Base-by-base conservation (phyloP, 2,797 vertebrate species). In the Pteropus rufus region DNA sequence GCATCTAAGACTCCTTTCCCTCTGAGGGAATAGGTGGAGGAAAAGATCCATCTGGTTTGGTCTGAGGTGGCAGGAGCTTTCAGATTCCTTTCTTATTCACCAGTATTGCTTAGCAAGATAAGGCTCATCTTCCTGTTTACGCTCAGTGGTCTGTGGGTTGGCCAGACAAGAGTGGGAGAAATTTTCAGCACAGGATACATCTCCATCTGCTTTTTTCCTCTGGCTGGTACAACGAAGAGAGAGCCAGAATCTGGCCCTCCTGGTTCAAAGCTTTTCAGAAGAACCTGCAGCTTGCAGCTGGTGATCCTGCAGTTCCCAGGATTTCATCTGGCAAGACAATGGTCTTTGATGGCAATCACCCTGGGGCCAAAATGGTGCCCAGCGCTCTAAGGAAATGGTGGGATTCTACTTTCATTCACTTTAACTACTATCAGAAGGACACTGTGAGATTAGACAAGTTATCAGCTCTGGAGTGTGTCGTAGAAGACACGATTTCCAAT, bases 41-140 rank as follows among this genome's bases (percentile, higher is more conserved):
- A 44, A 44, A 77, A 72, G 79, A 83, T 41, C 72, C 93, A 94
- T 91, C 65, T 96, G 97, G 89, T 82, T 77, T 70, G 70, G 49
- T 24, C 34, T 1, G 58, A 85, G 93, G 89, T 83, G 83, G 67
- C 60, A 72, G 88, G 82, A 92, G 81, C 70, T n/a, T 80, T 62
- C 85, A 89, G 67, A 58, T 72, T 94, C 62, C 73, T 90, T 91
- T 92, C 41, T 79, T 36, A 34, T 31, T 86, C 62, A 36, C 41
- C 64, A 79, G 41, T 10, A 16, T 52, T 69, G 79, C 79, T 91
- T 86, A 80, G 90, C 65, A 31, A 95, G 73, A 67, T 1, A 16
- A 73, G 26, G 41, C 73, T 95, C 69, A 52, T 85, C 92, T 94
- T 97, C 95, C 96, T 96, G 96, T 96, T 97, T 93, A 96, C 16